phyloP scores from a whole-genome alignment of 1,140 invertebrate species.

The Lasioglossum baleicum region DNA sequence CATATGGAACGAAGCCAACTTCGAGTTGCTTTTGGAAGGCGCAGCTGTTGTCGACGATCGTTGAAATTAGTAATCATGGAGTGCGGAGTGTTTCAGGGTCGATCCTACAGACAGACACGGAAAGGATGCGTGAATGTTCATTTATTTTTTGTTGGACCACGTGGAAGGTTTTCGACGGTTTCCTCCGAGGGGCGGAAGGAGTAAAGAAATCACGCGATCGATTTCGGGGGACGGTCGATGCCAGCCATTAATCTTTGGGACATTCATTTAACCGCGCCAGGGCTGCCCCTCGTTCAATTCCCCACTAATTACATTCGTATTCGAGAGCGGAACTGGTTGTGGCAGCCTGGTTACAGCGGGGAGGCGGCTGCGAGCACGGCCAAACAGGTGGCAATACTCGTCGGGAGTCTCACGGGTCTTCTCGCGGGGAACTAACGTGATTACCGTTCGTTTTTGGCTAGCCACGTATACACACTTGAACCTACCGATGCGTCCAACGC shows the following conservation, averaged over 20 bases:
- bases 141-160: background rate
- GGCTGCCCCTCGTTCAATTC: constrained; percentile 43
- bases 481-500: constrained; percentile 22
- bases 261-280: constrained; percentile 42
- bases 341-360: constrained; percentile 39
- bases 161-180: background rate
- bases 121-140: no score
- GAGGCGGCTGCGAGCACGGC: constrained; percentile 26
- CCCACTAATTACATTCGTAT: constrained; percentile 55
- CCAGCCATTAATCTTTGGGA: constrained; percentile 37
- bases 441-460: constrained; percentile 54
- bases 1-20: no score
- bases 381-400: constrained; percentile 55
- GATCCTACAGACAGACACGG: background rate
- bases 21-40: no score
- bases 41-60: no score
- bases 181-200: background rate
- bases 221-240: constrained; percentile 10
- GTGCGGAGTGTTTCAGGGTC: background rate
- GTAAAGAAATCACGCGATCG: constrained; percentile 27
- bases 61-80: no score
- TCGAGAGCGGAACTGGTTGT: constrained; percentile 45
- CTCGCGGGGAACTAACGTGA: constrained; percentile 50
- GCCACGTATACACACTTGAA: constrained; percentile 27
- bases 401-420: constrained; percentile 45